Evolutionary conservation across 1,140 invertebrate species (phyloP).

Genomic region (Polypedilum pembai): DNA sequence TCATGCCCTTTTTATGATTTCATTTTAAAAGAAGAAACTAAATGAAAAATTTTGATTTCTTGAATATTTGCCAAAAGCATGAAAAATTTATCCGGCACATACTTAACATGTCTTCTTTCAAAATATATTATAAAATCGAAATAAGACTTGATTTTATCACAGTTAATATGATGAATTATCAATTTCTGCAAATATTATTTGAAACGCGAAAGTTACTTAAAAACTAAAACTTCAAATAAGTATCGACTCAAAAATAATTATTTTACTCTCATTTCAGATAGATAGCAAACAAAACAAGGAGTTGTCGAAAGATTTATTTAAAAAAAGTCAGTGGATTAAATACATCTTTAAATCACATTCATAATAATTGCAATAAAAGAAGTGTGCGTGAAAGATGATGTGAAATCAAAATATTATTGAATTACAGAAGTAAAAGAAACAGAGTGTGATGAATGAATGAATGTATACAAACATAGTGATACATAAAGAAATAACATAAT

Average conservation of each 20-base stretch:
- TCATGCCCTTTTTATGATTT: too few relatives aligned
- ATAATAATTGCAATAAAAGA: background rate
- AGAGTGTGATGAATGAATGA: background rate
- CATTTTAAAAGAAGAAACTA: too few relatives aligned
- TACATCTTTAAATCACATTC: background rate
- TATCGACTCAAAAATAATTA: background rate
- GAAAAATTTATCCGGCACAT: too few relatives aligned
- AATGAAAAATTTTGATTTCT: too few relatives aligned
- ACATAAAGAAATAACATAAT: background rate
- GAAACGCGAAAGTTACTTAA: background rate
- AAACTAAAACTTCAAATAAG: too few relatives aligned
- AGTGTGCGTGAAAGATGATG: background rate
- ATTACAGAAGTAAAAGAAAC: too few relatives aligned
- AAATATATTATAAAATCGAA: too few relatives aligned
- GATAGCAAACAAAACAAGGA: background rate
- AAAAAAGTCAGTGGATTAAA: background rate
- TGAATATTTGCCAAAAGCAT: too few relatives aligned
- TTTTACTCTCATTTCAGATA: background rate
- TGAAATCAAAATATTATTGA: background rate
- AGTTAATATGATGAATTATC: too few relatives aligned
- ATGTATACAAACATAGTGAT: constrained; percentile 4
- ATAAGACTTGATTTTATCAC: too few relatives aligned
- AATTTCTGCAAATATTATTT: too few relatives aligned
- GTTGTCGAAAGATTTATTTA: background rate
- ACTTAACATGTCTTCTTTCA: too few relatives aligned